Percentiles rank a stretch among this genome's conserved stretches.
Conservation (phyloP, 2,797 vertebrate species). For the Sebastes melanostomus region DNA sequence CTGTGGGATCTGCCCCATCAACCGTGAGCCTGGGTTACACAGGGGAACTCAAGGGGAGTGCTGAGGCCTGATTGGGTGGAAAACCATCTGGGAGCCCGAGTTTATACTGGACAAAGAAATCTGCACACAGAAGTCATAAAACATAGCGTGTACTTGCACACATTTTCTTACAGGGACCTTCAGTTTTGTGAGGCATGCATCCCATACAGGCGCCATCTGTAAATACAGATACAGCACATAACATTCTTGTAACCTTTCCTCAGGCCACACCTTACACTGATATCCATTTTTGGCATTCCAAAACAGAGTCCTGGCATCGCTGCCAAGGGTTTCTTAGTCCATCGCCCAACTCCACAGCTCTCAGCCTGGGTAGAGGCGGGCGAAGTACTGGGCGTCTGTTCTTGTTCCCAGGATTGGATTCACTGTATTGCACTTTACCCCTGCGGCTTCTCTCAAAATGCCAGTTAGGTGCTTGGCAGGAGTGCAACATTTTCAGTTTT, state of each 20-base stretch:
- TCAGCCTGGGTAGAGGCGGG: conserved; percentile 39
- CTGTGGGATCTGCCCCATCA: conserved; percentile 64
- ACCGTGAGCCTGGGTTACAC: conserved; percentile 55
- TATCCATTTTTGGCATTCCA: conserved; percentile 55
- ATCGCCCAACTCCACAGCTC: conserved; percentile 43
- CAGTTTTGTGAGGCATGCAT: conserved; percentile 23
- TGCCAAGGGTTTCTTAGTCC: conserved; percentile 56
- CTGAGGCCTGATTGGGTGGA: conserved; percentile 60
- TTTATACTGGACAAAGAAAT: conserved; percentile 58
- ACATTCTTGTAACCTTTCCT: conserved; percentile 42
- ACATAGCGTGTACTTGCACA: conserved; percentile 1
- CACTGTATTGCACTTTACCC: conserved; percentile 38
- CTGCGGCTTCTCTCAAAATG: conserved; percentile 47
- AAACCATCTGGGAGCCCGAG: conserved; percentile 57
- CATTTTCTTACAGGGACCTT: conserved; percentile 11
- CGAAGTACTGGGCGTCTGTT: conserved; percentile 45
- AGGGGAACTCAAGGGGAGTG: conserved; percentile 39
- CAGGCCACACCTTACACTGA: conserved; percentile 44
- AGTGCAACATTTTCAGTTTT: conserved; percentile 39
- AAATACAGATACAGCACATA: conserved; percentile 32
- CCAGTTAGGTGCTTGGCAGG: conserved; percentile 55
- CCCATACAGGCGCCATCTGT: conserved; percentile 14
- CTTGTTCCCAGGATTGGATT: conserved; percentile 53
- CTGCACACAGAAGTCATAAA: conserved; percentile 44
- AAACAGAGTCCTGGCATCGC: conserved; percentile 34